Evolutionary conservation across 2,888 invertebrate genomes (phyloP).

Genomic region (Tinea trinotella): DNA sequence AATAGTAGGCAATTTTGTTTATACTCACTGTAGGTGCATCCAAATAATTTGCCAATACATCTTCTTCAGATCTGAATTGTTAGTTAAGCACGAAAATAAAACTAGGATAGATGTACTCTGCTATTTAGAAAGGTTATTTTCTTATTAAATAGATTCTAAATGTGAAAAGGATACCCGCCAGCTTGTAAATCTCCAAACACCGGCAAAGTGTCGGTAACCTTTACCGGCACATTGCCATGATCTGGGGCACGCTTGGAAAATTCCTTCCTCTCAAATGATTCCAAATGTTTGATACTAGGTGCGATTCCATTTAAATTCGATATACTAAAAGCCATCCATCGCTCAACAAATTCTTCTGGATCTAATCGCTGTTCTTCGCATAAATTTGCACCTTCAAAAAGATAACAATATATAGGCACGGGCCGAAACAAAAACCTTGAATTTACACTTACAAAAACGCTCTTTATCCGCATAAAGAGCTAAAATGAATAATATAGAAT

Average conservation of each 20-base stretch:
- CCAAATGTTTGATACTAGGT: conserved; percentile 73
- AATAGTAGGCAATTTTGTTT: too few species aligned
- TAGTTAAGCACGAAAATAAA: not conserved
- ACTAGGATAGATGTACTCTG: too few species aligned
- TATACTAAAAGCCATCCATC: conserved; percentile 84
- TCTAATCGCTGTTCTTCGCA: conserved; percentile 75
- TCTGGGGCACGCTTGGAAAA: conserved; percentile 60
- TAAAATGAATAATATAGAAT: not conserved
- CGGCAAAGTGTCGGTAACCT: conserved; percentile 39
- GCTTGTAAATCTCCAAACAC: conserved; percentile 47
- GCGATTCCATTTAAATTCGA: conserved; percentile 75
- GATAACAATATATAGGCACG: not conserved
- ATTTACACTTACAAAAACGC: conserved; percentile 29
- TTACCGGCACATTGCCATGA: conserved; percentile 14
- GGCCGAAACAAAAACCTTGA: conserved; percentile 49
- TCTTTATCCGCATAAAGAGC: not conserved
- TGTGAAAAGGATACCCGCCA: conserved; percentile 60
- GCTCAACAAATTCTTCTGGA: conserved; percentile 80
- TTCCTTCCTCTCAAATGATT: conserved; percentile 76
- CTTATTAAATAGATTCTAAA: not conserved
- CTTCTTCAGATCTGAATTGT: conserved; percentile 52
- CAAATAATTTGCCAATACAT: conserved; percentile 57
- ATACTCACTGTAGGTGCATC: conserved; percentile 50
- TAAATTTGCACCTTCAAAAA: conserved; percentile 73
- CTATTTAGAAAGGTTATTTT: too few species aligned